Evolutionary conservation across 2,888 invertebrate genomes (phyloP), one percentile per base, ranked within the genome.

Genomic region (Cyclophora punctaria): DNA sequence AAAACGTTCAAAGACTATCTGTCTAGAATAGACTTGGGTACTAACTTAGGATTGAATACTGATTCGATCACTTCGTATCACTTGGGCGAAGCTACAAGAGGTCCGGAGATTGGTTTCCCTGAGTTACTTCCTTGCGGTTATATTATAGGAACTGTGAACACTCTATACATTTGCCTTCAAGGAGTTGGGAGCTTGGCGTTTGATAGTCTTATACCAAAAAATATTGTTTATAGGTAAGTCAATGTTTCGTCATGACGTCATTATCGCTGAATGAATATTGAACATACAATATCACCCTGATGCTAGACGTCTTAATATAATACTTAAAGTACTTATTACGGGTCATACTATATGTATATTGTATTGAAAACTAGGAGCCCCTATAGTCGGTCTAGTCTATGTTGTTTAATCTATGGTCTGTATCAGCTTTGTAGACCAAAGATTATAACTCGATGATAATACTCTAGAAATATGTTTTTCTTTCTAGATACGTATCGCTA

Each of bases 1-100:
- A 93, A 96, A 79, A 94, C 96, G 48, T 98, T 98, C 79, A 98
- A 98, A 80, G 98, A 98, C 70, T 98, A 98, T 81, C 91, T 97
- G 49, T 93, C 96, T 45, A 92, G 97, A 67, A 93, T 99, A 65
- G 99, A 99, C 86, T 96, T 97, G 0, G 95, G 95, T 7, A 95
- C 96, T 45, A 96, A 95, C 78, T 89, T 98, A 52, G 97, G 97
- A 2, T 75, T 93, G 53, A 92, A 92, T 62, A 93, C 93, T 6
- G 98, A 98, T 71, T 96, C 97, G 35, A 95, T 99, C 53, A 94
- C 95, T 54, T 95, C 96, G 62, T 99, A 99, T 80, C 96, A 97
- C 73, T 90, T 99, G 67, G 98, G 98, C 0, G 97, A 98, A 78
- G 93, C 95, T 33, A 94, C 94, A 55, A 87, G 95, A 35, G 94